phyloP scores from a whole-genome alignment of 2,797 vertebrate genomes.

The Lagodon rhomboides region DNA sequence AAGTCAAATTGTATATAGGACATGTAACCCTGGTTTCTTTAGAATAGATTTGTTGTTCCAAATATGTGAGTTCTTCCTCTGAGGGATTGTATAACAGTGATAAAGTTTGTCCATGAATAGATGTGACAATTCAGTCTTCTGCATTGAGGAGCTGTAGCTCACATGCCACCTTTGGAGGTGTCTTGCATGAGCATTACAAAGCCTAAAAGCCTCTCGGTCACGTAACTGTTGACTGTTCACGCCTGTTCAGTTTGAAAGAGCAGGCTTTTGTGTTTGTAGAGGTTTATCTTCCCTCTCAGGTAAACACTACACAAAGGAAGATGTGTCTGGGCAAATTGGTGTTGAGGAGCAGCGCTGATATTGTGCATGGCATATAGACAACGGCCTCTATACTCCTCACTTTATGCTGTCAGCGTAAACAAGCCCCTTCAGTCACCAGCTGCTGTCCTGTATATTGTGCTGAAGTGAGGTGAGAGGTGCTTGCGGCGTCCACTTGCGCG shows the following conservation, averaged over 20 bases:
- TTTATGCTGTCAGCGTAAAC: conserved; percentile 33
- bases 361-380: conserved; percentile 16
- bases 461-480: conserved; percentile 27
- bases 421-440: conserved; percentile 26
- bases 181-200: background rate
- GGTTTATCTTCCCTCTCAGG: conserved; percentile 15
- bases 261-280: background rate
- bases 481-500: conserved; percentile 27
- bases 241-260: background rate
- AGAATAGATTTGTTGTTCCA: background rate
- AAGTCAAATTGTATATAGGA: background rate
- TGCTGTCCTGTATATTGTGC: conserved; percentile 1
- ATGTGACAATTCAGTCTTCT: background rate
- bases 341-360: conserved; percentile 28
- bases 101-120: background rate
- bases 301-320: conserved; percentile 37
- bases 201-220: background rate
- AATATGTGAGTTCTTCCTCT: no score
- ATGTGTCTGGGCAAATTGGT: conserved; percentile 26
- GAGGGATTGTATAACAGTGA: background rate
- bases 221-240: background rate
- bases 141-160: background rate
- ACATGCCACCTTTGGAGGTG: background rate
- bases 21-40: background rate
- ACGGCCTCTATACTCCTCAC: conserved; percentile 3